Conservation (phyloP, 30 jellyfish, hydroid and myxozoan species). For the Chrysaora quinquecirrha region DNA sequence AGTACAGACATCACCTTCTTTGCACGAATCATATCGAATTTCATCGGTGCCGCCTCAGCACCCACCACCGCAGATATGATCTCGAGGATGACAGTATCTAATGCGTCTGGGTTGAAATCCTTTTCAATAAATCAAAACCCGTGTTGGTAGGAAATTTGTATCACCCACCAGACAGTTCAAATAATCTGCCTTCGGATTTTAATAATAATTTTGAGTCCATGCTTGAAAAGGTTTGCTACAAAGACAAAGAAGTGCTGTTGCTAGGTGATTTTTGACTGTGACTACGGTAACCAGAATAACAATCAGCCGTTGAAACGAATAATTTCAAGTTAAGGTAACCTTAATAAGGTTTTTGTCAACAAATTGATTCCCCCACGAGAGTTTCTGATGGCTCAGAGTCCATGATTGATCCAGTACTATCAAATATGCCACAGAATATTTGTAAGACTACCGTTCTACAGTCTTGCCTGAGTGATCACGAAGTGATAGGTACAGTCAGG, state of each 20-base stretch:
- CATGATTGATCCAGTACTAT: conserved; percentile 47
- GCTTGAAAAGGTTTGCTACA: not conserved
- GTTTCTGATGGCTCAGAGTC: conserved; percentile 21
- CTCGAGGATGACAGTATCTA: conserved; percentile 31
- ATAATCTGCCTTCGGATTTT: not conserved
- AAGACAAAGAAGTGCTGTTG: not conserved
- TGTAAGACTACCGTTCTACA: not conserved
- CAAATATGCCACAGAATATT: not conserved
- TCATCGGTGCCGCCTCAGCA: not conserved
- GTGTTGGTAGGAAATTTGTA: not conserved
- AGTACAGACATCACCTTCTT: no score
- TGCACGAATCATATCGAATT: not conserved
- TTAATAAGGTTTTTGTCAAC: conserved; percentile 54
- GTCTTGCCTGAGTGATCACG: conserved; percentile 63
- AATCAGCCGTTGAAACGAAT: conserved; percentile 3
- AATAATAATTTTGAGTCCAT: conserved; percentile 3
- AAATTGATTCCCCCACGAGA: conserved; percentile 55
- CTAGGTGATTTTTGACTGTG: not conserved
- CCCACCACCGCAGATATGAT: conserved; percentile 13
- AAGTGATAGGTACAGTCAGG: conserved; percentile 6
- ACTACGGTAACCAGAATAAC: not conserved
- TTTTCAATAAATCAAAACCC: not conserved
- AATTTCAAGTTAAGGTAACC: conserved; percentile 47
- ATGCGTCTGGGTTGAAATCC: conserved; percentile 11
- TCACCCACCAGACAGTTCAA: not conserved